Base-by-base conservation (phyloP, 2,888 invertebrate genomes). In the Gari tellinella region DNA sequence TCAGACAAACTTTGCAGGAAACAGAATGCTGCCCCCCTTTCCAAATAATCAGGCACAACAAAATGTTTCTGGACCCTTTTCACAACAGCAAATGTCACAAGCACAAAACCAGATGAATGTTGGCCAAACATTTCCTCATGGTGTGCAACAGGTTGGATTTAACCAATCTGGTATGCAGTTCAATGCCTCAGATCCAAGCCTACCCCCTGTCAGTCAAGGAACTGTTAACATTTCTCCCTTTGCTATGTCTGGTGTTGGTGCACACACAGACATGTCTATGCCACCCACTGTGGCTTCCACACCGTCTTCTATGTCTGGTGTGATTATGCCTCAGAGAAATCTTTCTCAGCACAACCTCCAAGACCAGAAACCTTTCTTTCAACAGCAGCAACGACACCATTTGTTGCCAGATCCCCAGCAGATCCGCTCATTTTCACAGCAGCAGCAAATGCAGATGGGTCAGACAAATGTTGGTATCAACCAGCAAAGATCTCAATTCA, bases 201-300 rank as follows among this genome's bases (percentile, higher is more conserved):
- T 72, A 17, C 72, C 72, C 31, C 69, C 77, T 17, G 61, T 72
- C 3, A 65, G 31, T 31, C 31, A 31, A 31, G 31, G 31, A 31
- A 31, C 31, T 31, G 31, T 68, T 31, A 67, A 64, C 23, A 43
- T 72, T 38, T 55, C 72, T 12, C 52, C 57, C 14, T 21, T 65
- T 14, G 23, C 65, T n/a, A 52, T 64, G 17, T 37, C 46, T 15
- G 37, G 45, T 26, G 17, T 62, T 1, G 43, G 48, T 15, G 26
- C 46, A 8, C 41, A 49, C 23, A 61, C 65, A 23, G 77, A 77
- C 51, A 72, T 77, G 72, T 77, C 77, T 1, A 37, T 77, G 17
- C 72, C 77, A 3, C 77, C 72, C 43, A 31, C 31, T 31, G 31
- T 31, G 31, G 31, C 31, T 31, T 4, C 31, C 31, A 4, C 31